Percentiles rank a stretch among this genome's conserved stretches.
Evolutionary conservation across 2,888 invertebrate species (phyloP).

Genomic region (Apotomis turbidana): DNA sequence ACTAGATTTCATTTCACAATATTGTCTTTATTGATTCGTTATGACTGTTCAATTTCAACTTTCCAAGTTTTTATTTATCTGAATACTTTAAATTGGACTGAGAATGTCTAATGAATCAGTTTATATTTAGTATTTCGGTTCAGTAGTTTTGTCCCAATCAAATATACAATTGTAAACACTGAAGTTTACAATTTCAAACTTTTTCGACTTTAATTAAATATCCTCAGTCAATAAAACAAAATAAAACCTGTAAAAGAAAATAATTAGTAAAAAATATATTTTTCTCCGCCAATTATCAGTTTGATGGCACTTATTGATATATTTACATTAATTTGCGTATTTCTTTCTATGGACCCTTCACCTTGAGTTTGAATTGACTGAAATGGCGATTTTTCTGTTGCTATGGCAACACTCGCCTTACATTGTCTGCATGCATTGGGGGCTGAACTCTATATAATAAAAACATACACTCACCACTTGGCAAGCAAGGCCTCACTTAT

Average conservation of each 20-base stretch:
- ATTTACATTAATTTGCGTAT: constrained; percentile 43
- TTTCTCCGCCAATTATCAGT: constrained; percentile 18
- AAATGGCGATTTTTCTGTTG: constrained; percentile 18
- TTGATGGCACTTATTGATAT: constrained; percentile 13
- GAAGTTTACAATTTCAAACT: background rate
- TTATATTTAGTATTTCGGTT: constrained; percentile 7
- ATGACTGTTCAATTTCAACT: background rate
- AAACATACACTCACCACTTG: constrained; percentile 18
- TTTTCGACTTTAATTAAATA: constrained; percentile 29
- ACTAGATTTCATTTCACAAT: constrained; percentile 27
- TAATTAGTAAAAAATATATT: constrained; percentile 45
- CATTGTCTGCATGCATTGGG: constrained; percentile 52
- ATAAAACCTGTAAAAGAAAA: constrained; percentile 49
- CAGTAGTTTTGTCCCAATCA: constrained; percentile 15
- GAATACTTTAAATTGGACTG: constrained; percentile 9
- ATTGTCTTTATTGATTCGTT: background rate
- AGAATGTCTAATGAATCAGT: constrained; percentile 17
- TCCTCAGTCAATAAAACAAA: constrained; percentile 41
- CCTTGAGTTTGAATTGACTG: constrained; percentile 44
- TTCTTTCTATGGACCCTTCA: constrained; percentile 51
- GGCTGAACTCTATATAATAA: constrained; percentile 54
- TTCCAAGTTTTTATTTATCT: background rate
- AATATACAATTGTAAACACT: background rate
- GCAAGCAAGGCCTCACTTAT: constrained; percentile 7
- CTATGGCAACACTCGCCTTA: constrained; percentile 49